Base-by-base conservation (phyloP, 2,888 invertebrate species). In the Phalera bucephala region DNA sequence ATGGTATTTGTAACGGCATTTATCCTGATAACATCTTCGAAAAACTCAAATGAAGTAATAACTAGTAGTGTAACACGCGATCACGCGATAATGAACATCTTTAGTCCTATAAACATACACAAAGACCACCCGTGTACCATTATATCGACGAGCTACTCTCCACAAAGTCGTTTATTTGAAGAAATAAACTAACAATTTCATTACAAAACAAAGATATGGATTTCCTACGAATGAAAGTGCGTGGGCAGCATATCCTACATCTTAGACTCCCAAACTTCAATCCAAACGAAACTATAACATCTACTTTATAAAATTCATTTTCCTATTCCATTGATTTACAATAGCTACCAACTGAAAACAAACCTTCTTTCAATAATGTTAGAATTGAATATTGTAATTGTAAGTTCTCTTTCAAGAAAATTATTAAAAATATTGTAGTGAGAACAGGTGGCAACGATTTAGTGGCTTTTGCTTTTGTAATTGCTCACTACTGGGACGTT, bases 171-270 rank as follows among this genome's bases (percentile, higher is more conserved):
- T 79, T 81, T 80, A 75, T 82, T 75, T 75, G 56, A 82, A 78
- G 72, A 80, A 83, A 82, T 80, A 80, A 68, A 76, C 71, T 68
- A 76, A 86, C 82, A 78, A 78, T 83, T 86, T 83, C 77, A 83
- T 86, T 81, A 80, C 80, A 80, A 84, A 81, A 86, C 83, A 83
- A 86, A 81, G 76, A 66, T 71, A 72, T 72, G 74, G 69, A 71
- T 73, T 78, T 77, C 64, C 78, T 76, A 83, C 78, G 76, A 83
- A 85, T 75, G 84, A 84, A 86, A 84, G 71, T 64, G 84, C 72
- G 88, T 87, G 73, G 88, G 88, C 43, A 43, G 67, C 7, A 57
- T 77, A 85, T 87, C 80, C 76, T 67, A 72, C 71, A 84, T 82
- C 79, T 48, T 36, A 26, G 43, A 42, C 50, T 41, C 33, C 30